phyloP scores from a whole-genome alignment of 92 coral and sea anemone species.

The Micromussa lordhowensis region DNA sequence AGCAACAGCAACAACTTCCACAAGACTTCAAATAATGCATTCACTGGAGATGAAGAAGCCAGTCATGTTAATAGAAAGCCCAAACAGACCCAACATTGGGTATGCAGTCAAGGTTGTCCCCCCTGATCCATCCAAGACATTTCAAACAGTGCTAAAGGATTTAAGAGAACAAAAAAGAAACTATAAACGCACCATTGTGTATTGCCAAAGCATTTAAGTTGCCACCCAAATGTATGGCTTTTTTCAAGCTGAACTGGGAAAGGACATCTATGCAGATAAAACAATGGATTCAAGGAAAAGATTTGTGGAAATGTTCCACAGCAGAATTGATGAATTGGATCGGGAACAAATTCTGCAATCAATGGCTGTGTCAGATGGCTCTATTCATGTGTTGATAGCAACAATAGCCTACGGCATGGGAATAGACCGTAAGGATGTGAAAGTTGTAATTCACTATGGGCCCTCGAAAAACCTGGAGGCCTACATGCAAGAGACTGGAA shows the following conservation, averaged over 20 bases:
- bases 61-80: slow-evolving; percentile 6
- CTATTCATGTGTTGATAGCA: slow-evolving; percentile 41
- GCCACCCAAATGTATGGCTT: background rate
- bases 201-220: background rate
- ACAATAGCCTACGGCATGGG: slow-evolving; percentile 75
- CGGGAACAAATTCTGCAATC: slow-evolving; percentile 41
- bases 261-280: background rate
- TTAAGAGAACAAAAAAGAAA: background rate
- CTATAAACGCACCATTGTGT: background rate
- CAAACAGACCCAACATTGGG: slow-evolving; percentile 26
- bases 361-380: slow-evolving; percentile 19
- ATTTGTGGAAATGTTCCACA: slow-evolving; percentile 67
- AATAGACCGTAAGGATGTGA: slow-evolving; percentile 56
- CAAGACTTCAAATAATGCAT: slow-evolving; percentile 27
- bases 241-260: background rate
- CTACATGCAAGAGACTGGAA: slow-evolving; percentile 66
- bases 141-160: no score
- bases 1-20: slow-evolving; percentile 33
- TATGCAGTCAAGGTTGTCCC: background rate
- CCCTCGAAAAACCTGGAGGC: slow-evolving; percentile 61
- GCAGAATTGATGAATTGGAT: slow-evolving; percentile 58
- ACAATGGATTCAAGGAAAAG: slow-evolving; percentile 27
- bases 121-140: background rate
- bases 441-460: slow-evolving; percentile 55
- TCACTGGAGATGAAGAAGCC: slow-evolving; percentile 32